Evolutionary conservation across 2,113 vertebrate genomes (phyloP), one percentile per base, ranked within the genome.

Genomic region (Sitta europaea): DNA sequence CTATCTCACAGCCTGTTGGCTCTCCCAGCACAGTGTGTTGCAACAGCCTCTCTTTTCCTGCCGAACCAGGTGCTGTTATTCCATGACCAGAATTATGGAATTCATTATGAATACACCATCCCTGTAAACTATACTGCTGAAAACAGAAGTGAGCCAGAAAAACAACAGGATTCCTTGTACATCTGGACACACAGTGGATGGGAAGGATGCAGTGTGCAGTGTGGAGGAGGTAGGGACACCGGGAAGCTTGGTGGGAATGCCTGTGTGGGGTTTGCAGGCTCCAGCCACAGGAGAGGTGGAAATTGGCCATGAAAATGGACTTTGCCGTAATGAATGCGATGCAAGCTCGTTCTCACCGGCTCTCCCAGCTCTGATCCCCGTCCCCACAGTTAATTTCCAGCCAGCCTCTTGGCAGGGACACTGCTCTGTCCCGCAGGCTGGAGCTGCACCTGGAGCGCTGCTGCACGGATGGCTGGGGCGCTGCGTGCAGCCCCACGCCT

Each of bases 81-180:
- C 96, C 99, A 99, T 11, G 99, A 99, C 97, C 99, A 99, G 95
- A 99, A 98, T 86, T 99, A 99, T 8, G 99, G 98, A 48, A 99
- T 99, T 95, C 99, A 99, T 96, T 99, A 99, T 10, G 99, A 99
- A 93, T 99, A 99, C 96, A 99, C 99, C 5, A 97, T 99, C 87
- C 98, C 99, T n/a, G 97, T 99, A 85, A 99, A 99, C 97, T 96
- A 97, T 55, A 98, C 98, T 5, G 94, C 97, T 62, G 98, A 98
- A 86, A 97, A 97, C 85, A 98, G 93, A 43, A 97, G 96, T 0
- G 98, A 98, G 80, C 98, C 98, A 6, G 97, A 97, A 53, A 98
- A 89, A 43, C 98, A 98, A 12, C 98, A 98, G 42, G 98, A 99
- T 29, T 98, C 98, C n/a, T 96, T 99, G 86, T 99, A 99, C 97